phyloP scores from a whole-genome alignment of 2,888 invertebrate genomes.

The Mamestra brassicae region DNA sequence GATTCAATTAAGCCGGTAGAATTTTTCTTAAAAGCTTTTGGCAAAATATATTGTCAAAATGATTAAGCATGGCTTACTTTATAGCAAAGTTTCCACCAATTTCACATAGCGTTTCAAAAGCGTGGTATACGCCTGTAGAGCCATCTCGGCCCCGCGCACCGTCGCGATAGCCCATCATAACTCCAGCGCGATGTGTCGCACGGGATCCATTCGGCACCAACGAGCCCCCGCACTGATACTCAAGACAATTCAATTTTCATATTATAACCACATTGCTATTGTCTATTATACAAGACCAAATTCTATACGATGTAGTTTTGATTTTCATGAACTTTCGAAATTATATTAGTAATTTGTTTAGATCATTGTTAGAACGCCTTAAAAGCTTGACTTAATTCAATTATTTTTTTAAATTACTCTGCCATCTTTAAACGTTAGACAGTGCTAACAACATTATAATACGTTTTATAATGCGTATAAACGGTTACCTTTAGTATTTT shows the following conservation, averaged over 20 bases:
- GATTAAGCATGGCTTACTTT: slow-evolving; percentile 4
- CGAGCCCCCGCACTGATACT: slow-evolving; percentile 79
- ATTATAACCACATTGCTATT: slow-evolving; percentile 83
- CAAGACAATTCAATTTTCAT: slow-evolving; percentile 88
- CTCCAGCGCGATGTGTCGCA: slow-evolving; percentile 81
- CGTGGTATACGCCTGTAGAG: slow-evolving; percentile 45
- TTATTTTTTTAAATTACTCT: too few relatives aligned
- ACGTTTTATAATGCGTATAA: too few relatives aligned
- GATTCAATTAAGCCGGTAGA: background rate
- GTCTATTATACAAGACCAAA: slow-evolving; percentile 63
- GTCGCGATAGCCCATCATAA: slow-evolving; percentile 79
- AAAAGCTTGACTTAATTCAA: too few relatives aligned
- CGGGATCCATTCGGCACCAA: slow-evolving; percentile 89
- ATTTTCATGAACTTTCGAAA: background rate
- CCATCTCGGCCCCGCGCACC: slow-evolving; percentile 50
- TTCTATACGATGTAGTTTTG: slow-evolving; percentile 36
- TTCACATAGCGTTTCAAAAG: slow-evolving; percentile 37
- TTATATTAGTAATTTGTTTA: too few relatives aligned
- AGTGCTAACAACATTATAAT: background rate
- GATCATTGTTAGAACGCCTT: too few relatives aligned
- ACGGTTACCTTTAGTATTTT: too few relatives aligned
- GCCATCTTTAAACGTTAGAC: too few relatives aligned
- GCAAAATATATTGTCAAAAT: background rate
- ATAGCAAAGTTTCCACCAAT: slow-evolving; percentile 34
- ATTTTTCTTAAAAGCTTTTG: background rate